Conservation (phyloP, 1,140 invertebrate species). For the Cyclina sinensis region DNA sequence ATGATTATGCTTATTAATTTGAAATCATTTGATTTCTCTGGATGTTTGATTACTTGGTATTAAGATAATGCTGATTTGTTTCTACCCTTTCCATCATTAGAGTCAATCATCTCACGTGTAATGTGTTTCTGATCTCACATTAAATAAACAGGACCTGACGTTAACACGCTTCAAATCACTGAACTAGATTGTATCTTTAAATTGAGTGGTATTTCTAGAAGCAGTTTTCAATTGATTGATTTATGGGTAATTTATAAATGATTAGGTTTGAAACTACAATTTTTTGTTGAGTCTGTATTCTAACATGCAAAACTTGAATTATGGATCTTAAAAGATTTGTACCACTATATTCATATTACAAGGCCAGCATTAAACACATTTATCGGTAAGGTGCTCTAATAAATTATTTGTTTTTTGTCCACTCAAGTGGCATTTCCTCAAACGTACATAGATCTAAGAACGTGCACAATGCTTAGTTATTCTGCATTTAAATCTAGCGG, state of each 20-base stretch:
- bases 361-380: too few species aligned
- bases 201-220: slow-evolving; percentile 51
- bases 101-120: slow-evolving; percentile 36
- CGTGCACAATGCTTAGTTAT: too few species aligned
- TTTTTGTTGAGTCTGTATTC: not conserved
- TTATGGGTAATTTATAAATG: slow-evolving; percentile 48
- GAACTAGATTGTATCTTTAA: slow-evolving; percentile 39
- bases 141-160: slow-evolving; percentile 41
- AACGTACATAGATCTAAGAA: too few species aligned
- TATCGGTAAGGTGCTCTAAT: too few species aligned
- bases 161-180: slow-evolving; percentile 24
- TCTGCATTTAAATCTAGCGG: too few species aligned
- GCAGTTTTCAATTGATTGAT: slow-evolving; percentile 41
- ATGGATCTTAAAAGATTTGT: too few species aligned
- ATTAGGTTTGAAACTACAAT: not conserved
- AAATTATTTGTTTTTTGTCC: too few species aligned
- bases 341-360: too few species aligned
- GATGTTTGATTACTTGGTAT: slow-evolving; percentile 42
- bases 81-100: slow-evolving; percentile 22
- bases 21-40: slow-evolving; percentile 56
- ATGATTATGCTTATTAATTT: slow-evolving; percentile 61
- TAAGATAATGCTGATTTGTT: slow-evolving; percentile 39
- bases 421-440: too few species aligned
- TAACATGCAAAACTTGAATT: slow-evolving; percentile 30
- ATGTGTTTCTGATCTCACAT: slow-evolving; percentile 44